These are phyloP conservation scores for Dioctria linearis DNA, from an alignment of 2,888 invertebrate species.

Conservation along the genomic window DNA sequence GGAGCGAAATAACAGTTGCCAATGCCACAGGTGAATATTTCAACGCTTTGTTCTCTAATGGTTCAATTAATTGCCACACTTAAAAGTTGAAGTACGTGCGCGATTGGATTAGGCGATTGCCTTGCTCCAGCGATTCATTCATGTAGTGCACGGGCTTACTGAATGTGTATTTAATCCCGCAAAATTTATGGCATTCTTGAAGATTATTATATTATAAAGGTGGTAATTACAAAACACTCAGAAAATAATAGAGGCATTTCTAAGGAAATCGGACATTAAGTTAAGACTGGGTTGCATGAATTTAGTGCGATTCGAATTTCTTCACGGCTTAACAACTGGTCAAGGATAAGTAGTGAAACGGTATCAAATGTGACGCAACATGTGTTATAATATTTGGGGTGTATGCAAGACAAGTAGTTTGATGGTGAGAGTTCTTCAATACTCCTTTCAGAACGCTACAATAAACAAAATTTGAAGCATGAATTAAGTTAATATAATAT, in stretches of 20 bases:
- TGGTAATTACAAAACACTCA: not conserved
- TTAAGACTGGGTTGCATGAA: not conserved
- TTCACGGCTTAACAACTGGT: not conserved
- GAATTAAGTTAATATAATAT: too few species aligned
- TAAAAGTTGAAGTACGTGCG: slow-evolving; percentile 18
- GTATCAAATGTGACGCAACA: not conserved
- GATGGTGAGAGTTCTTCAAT: not conserved
- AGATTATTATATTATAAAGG: not conserved
- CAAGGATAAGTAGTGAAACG: not conserved
- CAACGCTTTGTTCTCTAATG: slow-evolving; percentile 21
- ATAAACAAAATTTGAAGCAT: too few species aligned
- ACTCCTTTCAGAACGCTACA: not conserved
- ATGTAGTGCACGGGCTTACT: not conserved
- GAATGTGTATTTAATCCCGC: not conserved
- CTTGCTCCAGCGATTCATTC: slow-evolving; percentile 12
- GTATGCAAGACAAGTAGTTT: too few species aligned
- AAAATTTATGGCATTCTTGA: slow-evolving; percentile 19
- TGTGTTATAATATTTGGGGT: too few species aligned
- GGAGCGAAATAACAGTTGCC: not conserved
- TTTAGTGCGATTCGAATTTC: not conserved
- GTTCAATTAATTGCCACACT: slow-evolving; percentile 41
- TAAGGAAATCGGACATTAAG: not conserved
- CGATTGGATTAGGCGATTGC: slow-evolving; percentile 5
- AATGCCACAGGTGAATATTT: slow-evolving; percentile 27
- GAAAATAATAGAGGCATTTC: not conserved